These are phyloP conservation scores for Tribolium freemani DNA, from an alignment of 2,888 invertebrate genomes.

Conservation along the genomic window DNA sequence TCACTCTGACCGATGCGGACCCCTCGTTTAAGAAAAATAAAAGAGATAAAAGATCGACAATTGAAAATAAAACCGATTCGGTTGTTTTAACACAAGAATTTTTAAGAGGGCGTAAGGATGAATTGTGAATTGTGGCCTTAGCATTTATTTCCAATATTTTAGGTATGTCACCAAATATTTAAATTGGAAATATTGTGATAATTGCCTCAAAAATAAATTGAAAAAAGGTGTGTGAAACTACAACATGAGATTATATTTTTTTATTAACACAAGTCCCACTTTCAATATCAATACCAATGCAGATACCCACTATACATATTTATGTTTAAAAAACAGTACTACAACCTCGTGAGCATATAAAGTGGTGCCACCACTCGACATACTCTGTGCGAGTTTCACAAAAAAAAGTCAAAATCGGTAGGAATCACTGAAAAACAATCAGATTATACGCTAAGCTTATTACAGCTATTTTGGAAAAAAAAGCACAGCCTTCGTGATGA, in stretches of 20 bases:
- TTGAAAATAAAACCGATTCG: constrained; percentile 52
- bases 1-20: constrained; percentile 72
- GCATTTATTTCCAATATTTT: constrained; percentile 28
- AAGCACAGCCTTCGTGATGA: too few species aligned
- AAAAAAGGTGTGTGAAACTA: not conserved
- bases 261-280: constrained; percentile 35
- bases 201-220: not conserved
- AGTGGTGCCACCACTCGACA: not conserved
- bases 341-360: not conserved
- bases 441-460: not conserved
- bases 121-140: constrained; percentile 50
- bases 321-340: constrained; percentile 8
- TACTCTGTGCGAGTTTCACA: too few species aligned
- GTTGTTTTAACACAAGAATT: constrained; percentile 54
- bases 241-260: constrained; percentile 4
- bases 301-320: constrained; percentile 12
- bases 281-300: constrained; percentile 30
- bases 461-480: too few species aligned
- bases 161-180: constrained; percentile 27
- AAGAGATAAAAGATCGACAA: constrained; percentile 47
- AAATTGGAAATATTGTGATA: not conserved
- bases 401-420: too few species aligned
- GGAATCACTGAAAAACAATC: not conserved
- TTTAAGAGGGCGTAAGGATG: constrained; percentile 50
- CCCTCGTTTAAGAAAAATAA: constrained; percentile 63